These are phyloP conservation scores for Drosophila pectinifera DNA, from an alignment of 1,140 invertebrate genomes.

Conservation along the genomic window DNA sequence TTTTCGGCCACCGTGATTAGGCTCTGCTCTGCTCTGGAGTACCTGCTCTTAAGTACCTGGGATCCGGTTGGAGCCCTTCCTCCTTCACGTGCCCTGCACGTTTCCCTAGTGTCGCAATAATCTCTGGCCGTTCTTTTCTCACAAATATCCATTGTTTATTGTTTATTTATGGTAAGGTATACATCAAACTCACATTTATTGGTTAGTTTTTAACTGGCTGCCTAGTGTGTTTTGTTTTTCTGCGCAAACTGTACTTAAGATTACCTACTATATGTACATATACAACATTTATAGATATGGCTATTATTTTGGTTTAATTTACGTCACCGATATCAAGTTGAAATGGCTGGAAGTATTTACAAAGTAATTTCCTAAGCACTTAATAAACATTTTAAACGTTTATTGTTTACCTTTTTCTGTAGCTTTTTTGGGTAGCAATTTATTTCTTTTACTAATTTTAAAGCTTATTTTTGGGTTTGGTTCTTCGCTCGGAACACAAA, in stretches of 20 bases:
- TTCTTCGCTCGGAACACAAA: conserved; percentile 1
- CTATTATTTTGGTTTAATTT: conserved; percentile 33
- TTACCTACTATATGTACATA: conserved; percentile 29
- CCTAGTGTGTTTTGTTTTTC: conserved; percentile 43
- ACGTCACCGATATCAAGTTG: conserved; percentile 13
- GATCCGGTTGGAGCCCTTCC: conserved; percentile 12
- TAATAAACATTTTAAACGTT: conserved; percentile 60
- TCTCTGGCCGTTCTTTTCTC: conserved; percentile 6
- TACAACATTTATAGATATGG: conserved; percentile 70
- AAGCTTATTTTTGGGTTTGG: conserved; percentile 41
- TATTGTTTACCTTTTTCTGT: conserved; percentile 21
- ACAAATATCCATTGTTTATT: conserved; percentile 73
- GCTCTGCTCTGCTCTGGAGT: too few species aligned
- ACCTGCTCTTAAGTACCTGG: conserved; percentile 17
- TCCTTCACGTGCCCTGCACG: conserved; percentile 64
- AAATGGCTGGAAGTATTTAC: conserved; percentile 48
- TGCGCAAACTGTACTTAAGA: conserved; percentile 70
- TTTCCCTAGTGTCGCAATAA: conserved; percentile 40
- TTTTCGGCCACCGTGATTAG: conserved; percentile 37
- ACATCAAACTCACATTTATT: conserved; percentile 74
- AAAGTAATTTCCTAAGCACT: conserved; percentile 37
- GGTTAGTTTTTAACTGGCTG: conserved; percentile 49
- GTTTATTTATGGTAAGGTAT: conserved; percentile 44
- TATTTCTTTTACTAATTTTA: conserved; percentile 32
- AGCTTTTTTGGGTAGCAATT: conserved; percentile 17